These are phyloP conservation scores for Eleutherodactylus coqui DNA, from an alignment of 2,797 vertebrate genomes.

Conservation along the genomic window DNA sequence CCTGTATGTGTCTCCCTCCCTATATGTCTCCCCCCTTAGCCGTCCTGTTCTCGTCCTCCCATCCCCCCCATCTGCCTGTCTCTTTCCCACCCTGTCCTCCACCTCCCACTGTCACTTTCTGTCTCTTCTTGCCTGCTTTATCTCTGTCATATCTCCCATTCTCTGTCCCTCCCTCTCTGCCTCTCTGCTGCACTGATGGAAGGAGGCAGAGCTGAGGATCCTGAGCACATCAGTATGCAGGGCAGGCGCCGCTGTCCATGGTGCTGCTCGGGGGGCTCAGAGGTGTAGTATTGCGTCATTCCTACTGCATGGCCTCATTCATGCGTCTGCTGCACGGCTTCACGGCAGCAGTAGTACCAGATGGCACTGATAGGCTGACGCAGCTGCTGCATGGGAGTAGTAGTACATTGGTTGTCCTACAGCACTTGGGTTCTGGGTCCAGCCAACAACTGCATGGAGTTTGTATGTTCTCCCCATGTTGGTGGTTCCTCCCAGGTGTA, in stretches of 20 bases:
- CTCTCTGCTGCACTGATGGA: slow-evolving; percentile 57
- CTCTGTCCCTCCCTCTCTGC: slow-evolving; percentile 22
- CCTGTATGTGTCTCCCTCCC: slow-evolving; percentile 23
- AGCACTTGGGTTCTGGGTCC: no score
- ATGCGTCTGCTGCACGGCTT: neutral
- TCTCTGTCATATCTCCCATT: slow-evolving; percentile 55
- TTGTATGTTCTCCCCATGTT: no score
- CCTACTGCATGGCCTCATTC: neutral
- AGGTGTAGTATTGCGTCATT: neutral
- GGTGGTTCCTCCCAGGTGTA: no score
- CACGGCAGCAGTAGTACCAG: no score
- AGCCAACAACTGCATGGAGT: no score
- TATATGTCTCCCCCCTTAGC: slow-evolving; percentile 18
- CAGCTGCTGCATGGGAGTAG: no score
- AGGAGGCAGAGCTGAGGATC: neutral
- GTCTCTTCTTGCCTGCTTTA: slow-evolving; percentile 18
- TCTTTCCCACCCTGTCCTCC: slow-evolving; percentile 35
- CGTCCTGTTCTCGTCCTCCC: slow-evolving; percentile 24
- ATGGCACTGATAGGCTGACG: no score
- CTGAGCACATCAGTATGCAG: slow-evolving; percentile 14
- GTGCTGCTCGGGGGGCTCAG: neutral
- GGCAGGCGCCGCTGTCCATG: slow-evolving; percentile 26
- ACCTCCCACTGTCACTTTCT: slow-evolving; percentile 54
- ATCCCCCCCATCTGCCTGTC: slow-evolving; percentile 14
- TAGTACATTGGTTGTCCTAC: no score